A percentile compares a stretch with the other conserved stretches of the same genome.
phyloP scores from a whole-genome alignment of 2,113 vertebrate species.

The Antechinus flavipes region DNA sequence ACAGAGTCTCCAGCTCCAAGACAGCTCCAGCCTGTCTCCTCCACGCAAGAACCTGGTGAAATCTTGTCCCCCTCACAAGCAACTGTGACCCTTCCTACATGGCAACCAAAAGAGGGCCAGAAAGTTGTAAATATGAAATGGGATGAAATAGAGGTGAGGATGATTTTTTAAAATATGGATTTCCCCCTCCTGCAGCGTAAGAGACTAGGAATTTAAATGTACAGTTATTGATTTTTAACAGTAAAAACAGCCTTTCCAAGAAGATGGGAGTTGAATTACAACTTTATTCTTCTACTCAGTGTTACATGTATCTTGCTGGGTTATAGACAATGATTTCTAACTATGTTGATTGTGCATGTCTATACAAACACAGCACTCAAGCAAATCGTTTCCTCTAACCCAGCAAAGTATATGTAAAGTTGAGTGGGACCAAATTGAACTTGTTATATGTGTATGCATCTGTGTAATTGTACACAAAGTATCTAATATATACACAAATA shows the following conservation, averaged over 20 bases:
- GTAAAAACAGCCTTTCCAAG: neutral
- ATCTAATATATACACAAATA: no score
- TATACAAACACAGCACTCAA: neutral
- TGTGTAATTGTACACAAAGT: neutral
- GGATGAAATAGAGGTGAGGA: slow-evolving; percentile 94
- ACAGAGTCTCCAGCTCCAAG: slow-evolving; percentile 79
- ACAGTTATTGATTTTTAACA: neutral
- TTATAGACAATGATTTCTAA: neutral
- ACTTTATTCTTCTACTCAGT: neutral
- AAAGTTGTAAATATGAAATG: slow-evolving; percentile 92
- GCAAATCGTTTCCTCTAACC: neutral
- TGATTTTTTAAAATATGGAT: neutral
- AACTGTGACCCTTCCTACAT: slow-evolving; percentile 87
- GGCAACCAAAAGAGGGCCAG: slow-evolving; percentile 94
- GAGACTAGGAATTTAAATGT: neutral
- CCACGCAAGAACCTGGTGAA: slow-evolving; percentile 86
- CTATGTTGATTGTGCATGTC: neutral
- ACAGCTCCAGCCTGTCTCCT: slow-evolving; percentile 80
- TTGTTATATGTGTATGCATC: neutral
- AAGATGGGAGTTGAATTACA: neutral
- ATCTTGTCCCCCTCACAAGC: slow-evolving; percentile 82
- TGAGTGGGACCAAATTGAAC: neutral
- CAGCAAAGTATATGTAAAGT: neutral
- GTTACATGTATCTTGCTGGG: neutral
- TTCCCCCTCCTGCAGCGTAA: neutral